These are phyloP conservation scores for Bombus huntii DNA, from an alignment of 1,140 invertebrate species.

Conservation along the genomic window DNA sequence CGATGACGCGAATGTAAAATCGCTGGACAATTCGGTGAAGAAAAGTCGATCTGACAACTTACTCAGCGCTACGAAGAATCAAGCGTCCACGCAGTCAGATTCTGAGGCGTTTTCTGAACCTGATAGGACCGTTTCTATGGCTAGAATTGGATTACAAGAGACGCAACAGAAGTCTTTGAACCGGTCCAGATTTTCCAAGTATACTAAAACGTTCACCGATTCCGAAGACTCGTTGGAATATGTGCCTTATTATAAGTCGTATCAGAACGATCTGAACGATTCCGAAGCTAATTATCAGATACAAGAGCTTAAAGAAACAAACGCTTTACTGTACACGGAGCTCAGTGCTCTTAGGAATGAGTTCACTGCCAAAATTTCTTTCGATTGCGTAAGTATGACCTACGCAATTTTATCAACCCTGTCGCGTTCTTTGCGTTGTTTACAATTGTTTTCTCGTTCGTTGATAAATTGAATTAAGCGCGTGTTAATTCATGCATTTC, in stretches of 20 bases:
- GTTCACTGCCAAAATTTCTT: conserved; percentile 52
- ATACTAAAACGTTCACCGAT: conserved; percentile 73
- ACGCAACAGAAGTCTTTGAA: conserved; percentile 70
- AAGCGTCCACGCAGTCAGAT: conserved; percentile 85
- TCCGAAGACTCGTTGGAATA: conserved; percentile 79
- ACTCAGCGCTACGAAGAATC: conserved; percentile 59
- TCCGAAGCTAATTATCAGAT: conserved; percentile 71
- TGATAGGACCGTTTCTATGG: conserved; percentile 90
- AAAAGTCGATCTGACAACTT: conserved; percentile 71
- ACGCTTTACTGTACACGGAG: conserved; percentile 72
- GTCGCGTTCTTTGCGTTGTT: too few relatives aligned
- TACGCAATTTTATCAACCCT: fast-evolving
- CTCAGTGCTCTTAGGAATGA: conserved; percentile 71
- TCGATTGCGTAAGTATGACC: conserved; percentile 62
- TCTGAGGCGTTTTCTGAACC: conserved; percentile 93
- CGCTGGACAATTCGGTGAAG: conserved; percentile 29
- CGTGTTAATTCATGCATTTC: fast-evolving
- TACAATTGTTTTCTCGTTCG: too few relatives aligned
- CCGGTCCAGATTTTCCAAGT: conserved; percentile 67
- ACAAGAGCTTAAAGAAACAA: conserved; percentile 73
- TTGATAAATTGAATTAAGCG: too few relatives aligned
- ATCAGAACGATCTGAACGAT: conserved; percentile 72
- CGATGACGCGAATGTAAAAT: neutral
- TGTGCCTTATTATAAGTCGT: conserved; percentile 70
- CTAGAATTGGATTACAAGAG: conserved; percentile 88